phyloP scores from a whole-genome alignment of 2,113 vertebrate genomes.

The Xiphorhynchus elegans region DNA sequence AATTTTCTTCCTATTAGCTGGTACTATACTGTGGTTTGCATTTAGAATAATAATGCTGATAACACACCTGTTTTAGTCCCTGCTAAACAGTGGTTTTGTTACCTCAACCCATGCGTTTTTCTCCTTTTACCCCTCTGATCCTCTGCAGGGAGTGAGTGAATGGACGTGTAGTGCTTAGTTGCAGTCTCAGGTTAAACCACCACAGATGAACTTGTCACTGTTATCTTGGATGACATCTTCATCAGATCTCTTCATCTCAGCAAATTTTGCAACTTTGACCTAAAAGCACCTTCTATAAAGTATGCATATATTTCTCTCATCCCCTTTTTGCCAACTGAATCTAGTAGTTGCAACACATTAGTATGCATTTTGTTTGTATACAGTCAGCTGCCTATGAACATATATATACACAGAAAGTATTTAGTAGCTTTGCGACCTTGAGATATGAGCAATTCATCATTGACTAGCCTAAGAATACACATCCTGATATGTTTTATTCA shows the following conservation, averaged over 20 bases:
- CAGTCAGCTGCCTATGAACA: not conserved
- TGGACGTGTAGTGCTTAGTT: not conserved
- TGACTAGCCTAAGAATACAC: not conserved
- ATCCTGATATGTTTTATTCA: not conserved
- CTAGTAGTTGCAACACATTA: not conserved
- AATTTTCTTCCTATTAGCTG: not conserved
- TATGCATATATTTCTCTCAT: not conserved
- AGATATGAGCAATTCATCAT: slow-evolving; percentile 51
- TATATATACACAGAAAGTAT: slow-evolving; percentile 9
- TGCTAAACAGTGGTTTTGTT: not conserved
- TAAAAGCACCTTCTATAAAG: not conserved
- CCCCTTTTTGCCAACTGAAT: not conserved
- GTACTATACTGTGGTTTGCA: not conserved
- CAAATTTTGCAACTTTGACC: not conserved
- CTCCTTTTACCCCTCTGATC: not conserved
- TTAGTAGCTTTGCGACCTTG: slow-evolving; percentile 47
- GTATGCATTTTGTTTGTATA: slow-evolving; percentile 25
- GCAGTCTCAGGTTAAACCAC: not conserved
- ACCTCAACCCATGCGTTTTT: not conserved
- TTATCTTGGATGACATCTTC: not conserved
- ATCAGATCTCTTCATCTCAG: not conserved
- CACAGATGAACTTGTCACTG: not conserved
- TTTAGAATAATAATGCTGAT: not conserved
- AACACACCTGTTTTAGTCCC: accelerated
- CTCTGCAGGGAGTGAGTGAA: not conserved